A percentile compares a stretch with the other conserved stretches of the same genome.
Conservation (phyloP, 2,113 vertebrate genomes). For the Melanerpes formicivorus region DNA sequence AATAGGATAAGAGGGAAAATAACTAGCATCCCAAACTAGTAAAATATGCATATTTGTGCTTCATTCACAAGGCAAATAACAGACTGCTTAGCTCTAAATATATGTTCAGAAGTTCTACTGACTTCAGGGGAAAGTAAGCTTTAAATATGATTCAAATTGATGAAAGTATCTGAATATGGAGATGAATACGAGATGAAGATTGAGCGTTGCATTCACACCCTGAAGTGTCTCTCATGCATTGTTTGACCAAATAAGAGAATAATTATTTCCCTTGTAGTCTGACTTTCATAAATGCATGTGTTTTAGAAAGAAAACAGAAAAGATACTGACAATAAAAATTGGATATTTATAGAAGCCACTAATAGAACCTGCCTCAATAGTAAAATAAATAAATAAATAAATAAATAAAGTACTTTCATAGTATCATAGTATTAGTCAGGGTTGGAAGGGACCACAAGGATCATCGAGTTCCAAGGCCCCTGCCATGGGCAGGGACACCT, state of each 20-base stretch:
- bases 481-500: too few species aligned
- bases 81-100: background rate
- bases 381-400: background rate
- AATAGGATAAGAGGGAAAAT: background rate
- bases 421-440: too few species aligned
- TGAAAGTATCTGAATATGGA: background rate
- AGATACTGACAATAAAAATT: background rate
- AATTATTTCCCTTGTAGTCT: background rate
- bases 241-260: background rate
- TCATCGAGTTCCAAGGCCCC: too few species aligned
- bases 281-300: background rate
- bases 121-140: background rate
- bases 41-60: background rate
- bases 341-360: background rate
- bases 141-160: background rate
- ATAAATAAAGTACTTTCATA: background rate
- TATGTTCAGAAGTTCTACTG: background rate
- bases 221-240: background rate
- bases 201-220: background rate
- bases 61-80: background rate
- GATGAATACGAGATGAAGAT: background rate
- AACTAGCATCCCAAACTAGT: background rate
- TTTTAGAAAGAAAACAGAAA: background rate
- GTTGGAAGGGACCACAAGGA: too few species aligned
- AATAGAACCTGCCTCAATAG: background rate